Conservation (phyloP, 2,113 vertebrate genomes). For the Thymallus thymallus region DNA sequence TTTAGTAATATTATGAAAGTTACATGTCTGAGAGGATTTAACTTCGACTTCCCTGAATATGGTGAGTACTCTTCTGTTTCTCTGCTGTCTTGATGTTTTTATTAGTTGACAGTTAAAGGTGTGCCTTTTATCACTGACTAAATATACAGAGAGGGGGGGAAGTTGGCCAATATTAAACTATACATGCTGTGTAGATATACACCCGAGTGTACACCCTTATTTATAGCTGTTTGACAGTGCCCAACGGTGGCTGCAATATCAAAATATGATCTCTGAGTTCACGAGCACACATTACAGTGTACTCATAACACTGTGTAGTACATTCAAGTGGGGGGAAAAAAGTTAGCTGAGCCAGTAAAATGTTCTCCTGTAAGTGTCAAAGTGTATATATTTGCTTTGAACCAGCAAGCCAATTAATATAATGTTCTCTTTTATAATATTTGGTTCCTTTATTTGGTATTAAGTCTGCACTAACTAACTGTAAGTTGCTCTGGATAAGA, state of each 20-base stretch:
- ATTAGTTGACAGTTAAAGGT: slow-evolving; percentile 67
- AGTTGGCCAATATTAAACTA: slow-evolving; percentile 70
- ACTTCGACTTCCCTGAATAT: slow-evolving; percentile 99
- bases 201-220: slow-evolving; percentile 73
- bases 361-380: slow-evolving; percentile 64
- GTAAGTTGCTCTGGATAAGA: no score
- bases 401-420: no score
- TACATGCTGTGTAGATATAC: slow-evolving; percentile 54
- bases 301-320: slow-evolving; percentile 37
- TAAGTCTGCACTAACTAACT: no score
- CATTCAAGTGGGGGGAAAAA: slow-evolving; percentile 46
- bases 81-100: slow-evolving; percentile 55
- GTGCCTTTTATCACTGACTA: slow-evolving; percentile 65
- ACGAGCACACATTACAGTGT: slow-evolving; percentile 27
- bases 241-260: slow-evolving; percentile 70
- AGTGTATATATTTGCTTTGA: slow-evolving; percentile 47
- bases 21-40: slow-evolving; percentile 98
- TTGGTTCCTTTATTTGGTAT: slow-evolving; percentile 5
- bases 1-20: slow-evolving; percentile 96
- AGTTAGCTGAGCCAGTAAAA: slow-evolving; percentile 71
- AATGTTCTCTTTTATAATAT: neutral
- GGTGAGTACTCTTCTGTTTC: slow-evolving; percentile 81
- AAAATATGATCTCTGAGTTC: slow-evolving; percentile 63
- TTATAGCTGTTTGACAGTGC: slow-evolving; percentile 73
- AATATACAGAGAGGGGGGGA: slow-evolving; percentile 60